Percentiles rank a stretch among this genome's conserved stretches.
Conservation (phyloP, 2,797 vertebrate species). For the Anguilla pacifica region DNA sequence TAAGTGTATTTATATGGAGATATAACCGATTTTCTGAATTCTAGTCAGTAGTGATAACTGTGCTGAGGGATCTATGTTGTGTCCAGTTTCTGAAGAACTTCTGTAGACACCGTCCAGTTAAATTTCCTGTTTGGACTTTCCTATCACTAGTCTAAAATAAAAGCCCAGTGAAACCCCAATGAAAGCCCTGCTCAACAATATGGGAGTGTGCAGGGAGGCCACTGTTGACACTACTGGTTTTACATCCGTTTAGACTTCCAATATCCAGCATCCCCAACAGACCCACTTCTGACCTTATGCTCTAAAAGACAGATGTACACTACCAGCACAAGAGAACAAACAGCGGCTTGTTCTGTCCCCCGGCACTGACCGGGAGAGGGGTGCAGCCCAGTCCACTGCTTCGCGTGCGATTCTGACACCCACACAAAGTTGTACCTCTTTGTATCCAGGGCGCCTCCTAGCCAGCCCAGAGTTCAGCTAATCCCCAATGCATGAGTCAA, state of each 20-base stretch:
- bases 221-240: neutral
- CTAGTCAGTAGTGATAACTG: no score
- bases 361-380: conserved; percentile 24
- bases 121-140: neutral
- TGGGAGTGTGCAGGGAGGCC: conserved; percentile 55
- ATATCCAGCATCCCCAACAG: conserved; percentile 1
- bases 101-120: neutral
- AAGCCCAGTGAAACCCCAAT: conserved; percentile 24
- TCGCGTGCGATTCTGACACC: conserved; percentile 36
- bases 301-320: conserved; percentile 65
- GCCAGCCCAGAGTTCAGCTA: conserved; percentile 72
- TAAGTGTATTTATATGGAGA: conserved; percentile 1
- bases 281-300: conserved; percentile 69
- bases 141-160: conserved; percentile 44
- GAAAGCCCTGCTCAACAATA: conserved; percentile 32
- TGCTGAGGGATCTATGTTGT: neutral
- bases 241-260: neutral
- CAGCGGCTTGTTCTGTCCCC: conserved; percentile 61
- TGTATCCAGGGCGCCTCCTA: conserved; percentile 58
- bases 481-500: conserved; percentile 80
- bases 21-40: neutral
- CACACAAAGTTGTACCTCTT: conserved; percentile 55
- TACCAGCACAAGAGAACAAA: conserved; percentile 69
- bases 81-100: neutral
- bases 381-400: neutral